Evolutionary conservation across 2,797 vertebrate genomes (phyloP).

Genomic region (Clarias platycephalus): DNA sequence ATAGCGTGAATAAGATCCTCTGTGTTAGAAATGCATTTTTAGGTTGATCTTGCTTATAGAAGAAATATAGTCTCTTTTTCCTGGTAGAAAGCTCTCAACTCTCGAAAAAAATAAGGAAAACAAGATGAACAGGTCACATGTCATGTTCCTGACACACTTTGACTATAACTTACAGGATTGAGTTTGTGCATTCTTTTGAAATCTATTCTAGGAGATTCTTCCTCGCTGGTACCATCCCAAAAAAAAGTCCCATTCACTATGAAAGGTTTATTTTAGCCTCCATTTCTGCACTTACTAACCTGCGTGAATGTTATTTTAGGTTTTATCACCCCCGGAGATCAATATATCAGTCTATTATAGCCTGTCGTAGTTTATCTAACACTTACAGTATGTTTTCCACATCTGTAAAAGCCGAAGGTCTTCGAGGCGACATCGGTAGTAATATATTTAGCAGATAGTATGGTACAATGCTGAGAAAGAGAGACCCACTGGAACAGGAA

Average conservation of each 20-base stretch:
- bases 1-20: not conserved
- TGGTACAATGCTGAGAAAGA: slow-evolving; percentile 30
- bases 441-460: slow-evolving; percentile 20
- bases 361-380: not conserved
- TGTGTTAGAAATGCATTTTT: not conserved
- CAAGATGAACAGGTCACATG: not conserved
- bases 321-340: not conserved
- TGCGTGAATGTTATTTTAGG: slow-evolving; percentile 3
- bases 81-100: not conserved
- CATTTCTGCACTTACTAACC: slow-evolving; percentile 23
- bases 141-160: not conserved
- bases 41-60: not conserved
- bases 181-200: not conserved
- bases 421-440: not conserved
- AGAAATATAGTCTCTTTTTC: not conserved
- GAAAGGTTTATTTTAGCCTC: not conserved
- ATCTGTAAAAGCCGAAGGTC: slow-evolving; percentile 1
- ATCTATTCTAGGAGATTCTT: not conserved
- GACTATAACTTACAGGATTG: not conserved
- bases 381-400: not conserved
- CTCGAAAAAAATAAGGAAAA: not conserved
- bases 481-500: slow-evolving; percentile 19
- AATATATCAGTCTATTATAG: not conserved
- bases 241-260: slow-evolving; percentile 5
- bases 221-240: slow-evolving; percentile 6